Percentiles rank a stretch among this genome's conserved stretches.
Evolutionary conservation across 64 coral and sea anemone genomes (phyloP).

Genomic region (Acropora tenuis): DNA sequence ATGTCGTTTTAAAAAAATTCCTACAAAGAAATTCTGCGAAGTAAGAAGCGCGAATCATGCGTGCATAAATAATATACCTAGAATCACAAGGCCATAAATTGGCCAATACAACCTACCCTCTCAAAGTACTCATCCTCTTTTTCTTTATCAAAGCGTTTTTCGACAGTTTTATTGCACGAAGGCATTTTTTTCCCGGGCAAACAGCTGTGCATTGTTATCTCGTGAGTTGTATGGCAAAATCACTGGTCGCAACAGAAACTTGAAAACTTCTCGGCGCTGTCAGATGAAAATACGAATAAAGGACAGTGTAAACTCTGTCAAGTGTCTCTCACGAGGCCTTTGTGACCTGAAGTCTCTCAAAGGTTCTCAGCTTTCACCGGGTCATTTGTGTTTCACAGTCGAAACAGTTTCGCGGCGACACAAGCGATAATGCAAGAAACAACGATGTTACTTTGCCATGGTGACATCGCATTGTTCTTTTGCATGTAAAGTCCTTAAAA

Average conservation of each 20-base stretch:
- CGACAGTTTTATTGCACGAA: conserved; percentile 33
- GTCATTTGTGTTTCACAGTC: neutral
- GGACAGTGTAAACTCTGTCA: neutral
- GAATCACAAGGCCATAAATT: neutral
- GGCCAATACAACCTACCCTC: neutral
- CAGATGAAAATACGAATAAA: neutral
- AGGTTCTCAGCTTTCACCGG: neutral
- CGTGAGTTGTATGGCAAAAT: neutral
- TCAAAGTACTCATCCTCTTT: conserved; percentile 2
- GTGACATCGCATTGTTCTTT: neutral
- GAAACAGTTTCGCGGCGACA: neutral
- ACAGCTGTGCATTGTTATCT: conserved; percentile 29
- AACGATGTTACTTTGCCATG: conserved; percentile 34
- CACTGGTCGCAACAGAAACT: neutral
- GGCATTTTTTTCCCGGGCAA: conserved; percentile 38
- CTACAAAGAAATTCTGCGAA: neutral
- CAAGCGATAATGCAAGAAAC: neutral
- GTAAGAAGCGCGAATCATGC: neutral
- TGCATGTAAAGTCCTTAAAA: conserved; percentile 8
- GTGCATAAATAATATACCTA: neutral
- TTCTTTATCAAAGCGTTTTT: conserved; percentile 24
- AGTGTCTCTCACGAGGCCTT: neutral
- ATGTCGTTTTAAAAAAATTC: neutral
- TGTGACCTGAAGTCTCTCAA: neutral
- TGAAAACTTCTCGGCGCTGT: neutral